Conservation (phyloP, 1,140 invertebrate species). For the Trachymyrmex septentrionalis region DNA sequence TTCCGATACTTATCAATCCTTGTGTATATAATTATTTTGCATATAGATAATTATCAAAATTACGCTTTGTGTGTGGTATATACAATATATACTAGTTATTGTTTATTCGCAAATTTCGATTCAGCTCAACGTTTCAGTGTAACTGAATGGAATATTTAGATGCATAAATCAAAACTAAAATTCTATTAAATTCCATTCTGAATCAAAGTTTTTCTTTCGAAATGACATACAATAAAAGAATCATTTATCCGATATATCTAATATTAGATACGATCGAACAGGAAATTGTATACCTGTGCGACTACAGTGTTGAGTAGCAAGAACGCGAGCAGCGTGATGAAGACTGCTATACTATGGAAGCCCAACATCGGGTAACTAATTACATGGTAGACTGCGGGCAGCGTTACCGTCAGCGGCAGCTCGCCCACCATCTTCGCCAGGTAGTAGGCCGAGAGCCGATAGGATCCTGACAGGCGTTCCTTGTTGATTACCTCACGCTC, state of each 20-base stretch:
- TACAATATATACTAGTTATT: background rate
- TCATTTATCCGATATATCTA: background rate
- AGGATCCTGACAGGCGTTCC: conserved; percentile 93
- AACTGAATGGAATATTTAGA: background rate
- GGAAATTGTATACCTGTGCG: conserved; percentile 88
- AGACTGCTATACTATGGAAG: conserved; percentile 88
- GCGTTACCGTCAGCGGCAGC: conserved; percentile 91
- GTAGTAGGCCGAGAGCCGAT: conserved; percentile 94
- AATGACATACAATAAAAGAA: background rate
- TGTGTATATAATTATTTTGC: background rate
- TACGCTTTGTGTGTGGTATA: no score
- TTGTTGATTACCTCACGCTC: conserved; percentile 95
- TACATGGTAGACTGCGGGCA: conserved; percentile 93
- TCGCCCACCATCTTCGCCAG: conserved; percentile 95
- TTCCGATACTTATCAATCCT: background rate
- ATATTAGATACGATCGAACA: background rate
- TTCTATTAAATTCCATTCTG: background rate
- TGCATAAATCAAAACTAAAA: background rate
- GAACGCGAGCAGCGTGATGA: conserved; percentile 91
- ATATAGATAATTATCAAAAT: background rate
- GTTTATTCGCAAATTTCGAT: background rate
- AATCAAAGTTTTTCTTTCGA: background rate
- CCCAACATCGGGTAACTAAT: conserved; percentile 94
- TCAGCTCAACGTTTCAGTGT: background rate
- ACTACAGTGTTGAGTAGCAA: conserved; percentile 92